These are phyloP conservation scores for Drosophila diplacantha DNA, from an alignment of 2,888 invertebrate genomes.

Conservation along the genomic window DNA sequence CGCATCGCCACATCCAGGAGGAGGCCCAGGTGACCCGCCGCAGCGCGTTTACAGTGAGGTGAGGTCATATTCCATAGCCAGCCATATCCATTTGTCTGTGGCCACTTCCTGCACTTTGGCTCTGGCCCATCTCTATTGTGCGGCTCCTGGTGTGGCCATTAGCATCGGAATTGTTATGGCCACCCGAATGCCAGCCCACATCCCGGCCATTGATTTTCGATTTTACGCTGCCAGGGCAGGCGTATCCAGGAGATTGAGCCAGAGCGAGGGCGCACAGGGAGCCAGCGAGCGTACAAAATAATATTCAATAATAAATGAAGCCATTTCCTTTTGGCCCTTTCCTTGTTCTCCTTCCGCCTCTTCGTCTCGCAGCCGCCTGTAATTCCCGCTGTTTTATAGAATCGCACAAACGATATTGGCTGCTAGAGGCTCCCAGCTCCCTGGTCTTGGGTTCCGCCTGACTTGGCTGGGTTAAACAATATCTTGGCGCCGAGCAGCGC, in stretches of 20 bases:
- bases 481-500: constrained; percentile 45
- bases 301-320: constrained; percentile 73
- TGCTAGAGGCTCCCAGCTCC: constrained; percentile 18
- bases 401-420: constrained; percentile 58
- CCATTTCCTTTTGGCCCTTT: constrained; percentile 60
- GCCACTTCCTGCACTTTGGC: constrained; percentile 62
- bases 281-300: constrained; percentile 67
- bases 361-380: constrained; percentile 19
- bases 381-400: constrained; percentile 57
- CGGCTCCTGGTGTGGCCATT: constrained; percentile 51
- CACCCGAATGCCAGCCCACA: constrained; percentile 52
- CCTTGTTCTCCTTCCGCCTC: neutral
- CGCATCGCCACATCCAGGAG: constrained; percentile 83
- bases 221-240: constrained; percentile 56
- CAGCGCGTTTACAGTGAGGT: constrained; percentile 91
- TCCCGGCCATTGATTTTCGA: constrained; percentile 69
- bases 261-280: constrained; percentile 18
- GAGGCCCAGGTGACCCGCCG: constrained; percentile 83
- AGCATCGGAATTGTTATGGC: constrained; percentile 67
- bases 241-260: constrained; percentile 15
- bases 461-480: constrained; percentile 58
- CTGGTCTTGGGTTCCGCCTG: constrained; percentile 40
- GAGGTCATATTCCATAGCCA: constrained; percentile 38
- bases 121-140: constrained; percentile 44
- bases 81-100: constrained; percentile 54